Base-by-base conservation (phyloP, 2,888 invertebrate species). In the Latheticus oryzae region DNA sequence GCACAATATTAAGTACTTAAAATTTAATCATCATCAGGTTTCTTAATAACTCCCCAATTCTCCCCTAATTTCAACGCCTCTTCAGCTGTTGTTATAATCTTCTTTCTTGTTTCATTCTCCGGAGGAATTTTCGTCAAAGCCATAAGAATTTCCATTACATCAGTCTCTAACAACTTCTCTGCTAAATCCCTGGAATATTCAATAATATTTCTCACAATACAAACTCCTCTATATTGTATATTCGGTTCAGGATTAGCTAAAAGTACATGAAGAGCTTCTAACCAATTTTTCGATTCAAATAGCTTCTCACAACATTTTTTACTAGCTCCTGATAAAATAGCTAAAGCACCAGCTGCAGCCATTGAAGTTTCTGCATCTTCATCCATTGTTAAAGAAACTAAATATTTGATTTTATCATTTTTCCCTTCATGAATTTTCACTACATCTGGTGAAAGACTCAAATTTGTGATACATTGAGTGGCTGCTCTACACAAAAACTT, bases 111-210 rank as follows among this genome's bases (percentile, higher is more conserved):
- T n/a, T n/a, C n/a, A 43, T 84, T 86, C 7, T 85, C 83, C 9
- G 66, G 65, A 3, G 67, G 60, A 38, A 88, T 69, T 74, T 88
- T 89, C 0, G 88, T 87, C 8, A 96, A 75, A 0, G 95, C 96
- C 88, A 95, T 92, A 48, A 96, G 80, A 65, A 96, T 87, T 79
- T 97, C 96, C 87, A 96, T 87, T 17, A 96, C 81, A 76, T 94
- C 90, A 1, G 94, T 94, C 67, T 90, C 90, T 60, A 96, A 87
- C 11, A 97, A 77, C 75, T 87, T 89, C 60, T 87, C 85, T 1
- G 96, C 94, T 52, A 89, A 84, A 54, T 92, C 90, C 74, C 88
- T 88, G 30, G 87, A 87, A 15, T 86, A 84, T 58, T 83, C 84
- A 45, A 96, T 87, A 75, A 97, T 86, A 77, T 95, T 95, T 47